Percentiles rank a stretch among this genome's conserved stretches.
phyloP scores from a whole-genome alignment of 2,113 vertebrate genomes.

The Colistium nudipinnis region DNA sequence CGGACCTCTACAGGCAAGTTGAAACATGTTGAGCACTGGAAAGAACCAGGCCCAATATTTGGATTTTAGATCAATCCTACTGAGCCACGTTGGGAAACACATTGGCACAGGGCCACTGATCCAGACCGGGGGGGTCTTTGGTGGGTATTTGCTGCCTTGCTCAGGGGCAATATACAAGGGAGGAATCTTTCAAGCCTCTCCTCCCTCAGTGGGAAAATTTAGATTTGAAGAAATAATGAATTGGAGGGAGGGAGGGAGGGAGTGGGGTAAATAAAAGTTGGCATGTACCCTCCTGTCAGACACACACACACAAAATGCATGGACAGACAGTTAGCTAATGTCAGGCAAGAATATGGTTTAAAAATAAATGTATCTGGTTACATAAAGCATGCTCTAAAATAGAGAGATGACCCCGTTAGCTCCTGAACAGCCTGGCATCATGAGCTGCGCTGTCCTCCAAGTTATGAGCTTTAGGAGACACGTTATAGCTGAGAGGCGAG shows the following conservation, averaged over 20 bases:
- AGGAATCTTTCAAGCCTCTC: background rate
- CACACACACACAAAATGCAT: slow-evolving; percentile 64
- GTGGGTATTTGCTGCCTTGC: slow-evolving; percentile 6
- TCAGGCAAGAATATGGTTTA: slow-evolving; percentile 81
- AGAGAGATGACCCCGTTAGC: slow-evolving; percentile 71
- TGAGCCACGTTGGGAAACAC: slow-evolving; percentile 14
- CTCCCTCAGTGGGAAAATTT: background rate
- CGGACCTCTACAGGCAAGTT: slow-evolving; percentile 61
- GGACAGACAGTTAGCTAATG: slow-evolving; percentile 81
- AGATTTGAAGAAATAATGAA: slow-evolving; percentile 7
- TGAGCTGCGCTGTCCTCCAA: slow-evolving; percentile 50
- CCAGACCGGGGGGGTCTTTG: no score
- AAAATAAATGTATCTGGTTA: slow-evolving; percentile 84
- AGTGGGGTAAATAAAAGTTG: slow-evolving; percentile 15
- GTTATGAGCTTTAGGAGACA: slow-evolving; percentile 42
- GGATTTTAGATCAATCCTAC: slow-evolving; percentile 9
- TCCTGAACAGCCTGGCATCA: slow-evolving; percentile 55
- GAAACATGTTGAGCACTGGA: slow-evolving; percentile 63
- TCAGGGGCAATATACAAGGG: slow-evolving; percentile 10
- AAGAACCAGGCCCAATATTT: slow-evolving; percentile 4
- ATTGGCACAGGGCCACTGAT: background rate
- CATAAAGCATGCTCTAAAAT: slow-evolving; percentile 83
- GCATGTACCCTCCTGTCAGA: slow-evolving; percentile 11
- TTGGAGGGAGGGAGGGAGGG: background rate
- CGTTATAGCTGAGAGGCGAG: slow-evolving; percentile 2